Evolutionary conservation across 2,113 vertebrate species (phyloP), one percentile per base, ranked within the genome.

Genomic region (Eptesicus fuscus): DNA sequence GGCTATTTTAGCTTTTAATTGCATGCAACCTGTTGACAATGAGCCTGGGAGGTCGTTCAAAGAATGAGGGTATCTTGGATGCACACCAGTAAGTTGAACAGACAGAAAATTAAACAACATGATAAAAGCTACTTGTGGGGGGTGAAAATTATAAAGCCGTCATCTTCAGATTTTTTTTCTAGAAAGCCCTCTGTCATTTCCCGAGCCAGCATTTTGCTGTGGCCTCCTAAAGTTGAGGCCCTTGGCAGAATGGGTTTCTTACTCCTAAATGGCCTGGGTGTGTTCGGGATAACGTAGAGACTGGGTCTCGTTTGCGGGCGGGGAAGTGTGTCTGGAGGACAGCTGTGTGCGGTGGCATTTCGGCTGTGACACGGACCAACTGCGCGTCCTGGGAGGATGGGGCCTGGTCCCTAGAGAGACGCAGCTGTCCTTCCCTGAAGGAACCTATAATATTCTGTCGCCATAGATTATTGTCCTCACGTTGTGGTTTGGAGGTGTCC

Each of bases 21-120:
- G 6, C 25, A 91, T 42, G 16, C 67, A 95, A 96, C 93, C 90
- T 97, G 95, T 95, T 97, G 95, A 85, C 63, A 79, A 35, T 65
- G 40, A 79, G 13, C 7, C 37, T 12, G 1, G 30, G 9, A 22
- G 35, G 80, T 13, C 22, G 37, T 63, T 63, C 56, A 20, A 73
- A 78, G n/a, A 78, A 14, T 14, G 78, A 32, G 14, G 76, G 73
- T 84, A 82, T 83, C 56, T 95, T 74, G 37, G 30, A 53, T 69
- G 18, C 77, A 40, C 18, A 17, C 7, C 47, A 74, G 73, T 74
- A 78, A 83, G 76, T 16, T 20, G 49, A 88, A 61, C 67, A 74
- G 56, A 83, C 16, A 79, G 82, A 90, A 88, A 90, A 70, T 70
- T 63, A 69, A 83, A 61, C 2, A 1, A 28, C 59, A 35, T 40